phyloP scores from a whole-genome alignment of 2,113 vertebrate species.

The Prunella himalayana region DNA sequence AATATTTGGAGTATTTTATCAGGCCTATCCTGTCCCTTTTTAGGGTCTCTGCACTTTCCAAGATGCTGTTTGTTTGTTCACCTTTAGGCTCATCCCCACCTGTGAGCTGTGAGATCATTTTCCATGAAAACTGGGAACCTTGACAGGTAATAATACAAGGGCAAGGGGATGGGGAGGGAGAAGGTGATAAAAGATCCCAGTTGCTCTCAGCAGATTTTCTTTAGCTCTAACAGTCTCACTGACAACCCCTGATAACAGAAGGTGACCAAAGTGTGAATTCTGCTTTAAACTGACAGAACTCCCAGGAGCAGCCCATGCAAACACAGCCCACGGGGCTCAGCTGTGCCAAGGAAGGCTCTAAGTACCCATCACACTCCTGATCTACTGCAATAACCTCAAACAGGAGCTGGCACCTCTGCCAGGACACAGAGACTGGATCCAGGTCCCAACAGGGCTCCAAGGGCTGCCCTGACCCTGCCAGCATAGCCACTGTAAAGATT shows the following conservation, averaged over 20 bases:
- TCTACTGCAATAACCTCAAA: fast-evolving
- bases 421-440: neutral
- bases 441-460: fast-evolving
- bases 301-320: neutral
- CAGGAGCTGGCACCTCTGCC: neutral
- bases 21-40: neutral
- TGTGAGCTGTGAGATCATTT: fast-evolving
- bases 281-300: neutral
- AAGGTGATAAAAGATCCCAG: neutral
- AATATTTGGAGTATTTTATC: neutral
- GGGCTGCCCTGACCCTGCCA: neutral
- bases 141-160: fast-evolving
- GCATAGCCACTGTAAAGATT: neutral
- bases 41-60: neutral
- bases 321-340: neutral
- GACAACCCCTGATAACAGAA: neutral
- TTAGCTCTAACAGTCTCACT: neutral
- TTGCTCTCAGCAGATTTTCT: fast-evolving
- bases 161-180: neutral
- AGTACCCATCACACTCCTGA: neutral
- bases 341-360: neutral
- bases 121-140: fast-evolving
- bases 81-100: neutral
- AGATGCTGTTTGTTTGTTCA: neutral
- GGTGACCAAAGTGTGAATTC: neutral